Evolutionary conservation across 37 sponge, comb jelly and placozoan genomes (phyloP), one percentile per base, ranked within the genome.

Genomic region (Spongilla lacustris): DNA sequence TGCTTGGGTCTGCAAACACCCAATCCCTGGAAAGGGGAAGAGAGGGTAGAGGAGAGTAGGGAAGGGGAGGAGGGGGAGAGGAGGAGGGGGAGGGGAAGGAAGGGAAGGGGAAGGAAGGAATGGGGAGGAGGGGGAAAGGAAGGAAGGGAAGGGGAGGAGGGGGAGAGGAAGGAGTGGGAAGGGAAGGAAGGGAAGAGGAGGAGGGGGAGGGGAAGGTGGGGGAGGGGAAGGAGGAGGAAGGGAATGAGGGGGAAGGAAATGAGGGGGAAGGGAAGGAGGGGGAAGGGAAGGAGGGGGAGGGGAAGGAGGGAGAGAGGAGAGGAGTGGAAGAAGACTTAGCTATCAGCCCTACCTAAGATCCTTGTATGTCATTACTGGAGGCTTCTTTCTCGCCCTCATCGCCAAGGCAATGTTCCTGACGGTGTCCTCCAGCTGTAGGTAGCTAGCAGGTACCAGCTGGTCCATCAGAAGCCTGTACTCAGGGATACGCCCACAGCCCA

Each of bases 361-460:
- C 81, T 84, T 86, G 74, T 84, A 83, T 23, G 90, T 81, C 66
- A 93, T 88, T 5, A 93, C 94, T 19, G 94, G 94, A 27, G 94
- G 88, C 29, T 74, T 77, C 19, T 71, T 75, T n/a, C 19, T 29
- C 26, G 72, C 37, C 19, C 78, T 67, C 85, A 83, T 86, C 29
- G 50, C 68, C 17, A 84, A 4, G 33, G 87, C 90, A 41, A 95
- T 86, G 66, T 84, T 87, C 23, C 90, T 74, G 4, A 96, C 85
- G 0, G 87, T 81, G 83, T 96, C 94, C 78, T 96, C 96, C 76
- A 96, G 84, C 67, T 89, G 90, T 0, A 93, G 90, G 85, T 93
- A 96, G n/a, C 78, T 80, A 30, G 94, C 95, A 0, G 96, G 96
- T 34, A 94, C 87, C 81, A 93, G 86, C 87, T 96, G 96, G 71